These are phyloP conservation scores for Aptenodytes forsteri DNA, from an alignment of 2,113 vertebrate species.

Conservation along the genomic window DNA sequence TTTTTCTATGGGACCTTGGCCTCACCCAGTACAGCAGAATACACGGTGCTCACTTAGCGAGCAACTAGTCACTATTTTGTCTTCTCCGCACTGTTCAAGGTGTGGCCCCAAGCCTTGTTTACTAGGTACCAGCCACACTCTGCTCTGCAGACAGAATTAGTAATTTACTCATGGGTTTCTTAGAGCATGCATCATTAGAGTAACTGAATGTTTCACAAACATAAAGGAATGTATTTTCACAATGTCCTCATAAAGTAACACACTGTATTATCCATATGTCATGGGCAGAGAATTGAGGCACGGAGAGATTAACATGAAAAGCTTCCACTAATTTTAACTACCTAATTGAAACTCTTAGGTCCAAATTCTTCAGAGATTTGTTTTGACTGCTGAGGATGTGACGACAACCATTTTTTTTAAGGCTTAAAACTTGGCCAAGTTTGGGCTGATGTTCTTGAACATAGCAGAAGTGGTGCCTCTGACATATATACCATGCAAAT, in stretches of 20 bases:
- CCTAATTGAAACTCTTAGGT: not conserved
- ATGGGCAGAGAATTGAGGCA: not conserved
- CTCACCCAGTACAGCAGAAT: constrained; percentile 25
- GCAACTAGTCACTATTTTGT: not conserved
- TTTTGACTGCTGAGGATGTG: not conserved
- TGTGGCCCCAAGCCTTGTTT: constrained; percentile 8
- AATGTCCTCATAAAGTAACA: not conserved
- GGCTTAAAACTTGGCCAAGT: not conserved
- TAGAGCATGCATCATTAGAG: not conserved
- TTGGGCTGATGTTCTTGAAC: not conserved
- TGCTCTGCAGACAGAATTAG: not conserved
- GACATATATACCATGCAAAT: not conserved
- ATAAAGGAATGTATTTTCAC: constrained; percentile 30
- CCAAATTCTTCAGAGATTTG: not conserved
- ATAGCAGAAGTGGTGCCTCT: not conserved
- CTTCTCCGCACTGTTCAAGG: not conserved
- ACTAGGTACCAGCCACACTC: not conserved
- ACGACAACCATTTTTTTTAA: not conserved
- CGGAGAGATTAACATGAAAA: not conserved
- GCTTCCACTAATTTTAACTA: not conserved
- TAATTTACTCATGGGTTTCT: constrained; percentile 1
- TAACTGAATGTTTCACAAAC: constrained; percentile 28
- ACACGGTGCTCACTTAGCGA: not conserved
- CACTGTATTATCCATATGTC: not conserved
- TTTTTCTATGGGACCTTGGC: not conserved